Base-by-base conservation (phyloP, 2,113 vertebrate genomes). In the Oryctolagus cuniculus region DNA sequence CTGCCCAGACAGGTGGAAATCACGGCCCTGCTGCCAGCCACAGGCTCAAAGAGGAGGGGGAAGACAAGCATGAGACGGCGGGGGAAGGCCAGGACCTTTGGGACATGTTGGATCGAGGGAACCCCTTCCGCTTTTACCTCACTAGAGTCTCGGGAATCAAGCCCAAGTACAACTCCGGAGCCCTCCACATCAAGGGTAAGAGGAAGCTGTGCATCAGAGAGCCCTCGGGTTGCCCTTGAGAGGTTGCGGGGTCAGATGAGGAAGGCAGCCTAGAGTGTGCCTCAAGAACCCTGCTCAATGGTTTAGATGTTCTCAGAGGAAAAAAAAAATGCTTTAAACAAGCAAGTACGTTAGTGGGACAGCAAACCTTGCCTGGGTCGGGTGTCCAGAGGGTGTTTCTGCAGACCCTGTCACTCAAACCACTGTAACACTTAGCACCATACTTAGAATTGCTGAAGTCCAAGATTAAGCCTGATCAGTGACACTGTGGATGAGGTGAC, bases 111-210 rank as follows among this genome's bases (percentile, higher is more conserved):
- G 97, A 98, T 90, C 98, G 97, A 73, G 98, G 98, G 51, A 99
- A 99, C 94, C 98, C 95, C 12, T 99, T 99, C 98, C 98, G 98
- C 24, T 99, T 99, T 96, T 99, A 99, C 96, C 99, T 99, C 91
- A 99, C 99, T 53, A 99, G 99, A 98, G 99, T 99, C 90, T 99
- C 96, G 0, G 99, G 99, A 36, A 98, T 99, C 96, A 98, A 99
- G 90, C 98, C 96, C 9, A 99, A 98, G 89, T 99, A 98, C 97
- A 99, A 99, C 97, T 98, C 95, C 0, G 99, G 99, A 94, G 99
- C 99, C 1, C 98, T 99, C 94, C 99, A 99, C 97, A 99, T 99
- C 96, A 99, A 98, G 98, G 99, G 99, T 99, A 95, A 98, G 91
- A 61, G 73, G 36, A 25, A 3, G 31, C 49, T 4, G 27, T 24